Base-by-base conservation (phyloP, 2,888 invertebrate genomes). In the Silvanus unidentatus region DNA sequence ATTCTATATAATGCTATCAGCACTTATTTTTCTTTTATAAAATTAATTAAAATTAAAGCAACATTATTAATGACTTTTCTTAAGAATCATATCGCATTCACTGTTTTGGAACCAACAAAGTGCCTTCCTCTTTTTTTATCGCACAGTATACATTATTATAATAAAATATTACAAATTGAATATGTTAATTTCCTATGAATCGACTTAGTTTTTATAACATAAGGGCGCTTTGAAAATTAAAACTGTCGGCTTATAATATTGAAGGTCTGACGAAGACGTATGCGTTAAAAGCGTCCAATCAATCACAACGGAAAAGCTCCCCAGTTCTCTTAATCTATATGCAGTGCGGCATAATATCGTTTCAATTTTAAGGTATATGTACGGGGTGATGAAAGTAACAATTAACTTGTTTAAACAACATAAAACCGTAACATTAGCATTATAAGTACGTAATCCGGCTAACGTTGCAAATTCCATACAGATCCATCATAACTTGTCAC, bases 401-500 rank as follows among this genome's bases (percentile, higher is more conserved):
- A 70, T 70, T 68, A 67, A 62, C 59, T 63, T 68, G 67, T 69
- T 70, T 70, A 69, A 69, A 68, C 68, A 69, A 68, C 67, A 63
- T 57, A 58, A n/a, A n/a, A 49, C 51, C 47, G 59, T 16, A 11
- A 37, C 66, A 67, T 68, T 68, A 66, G 66, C 66, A 66, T 65
- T 57, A 60, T 55, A 63, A 64, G 37, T 37, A 12, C 37, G 37
- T 37, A 37, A 37, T 37, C 37, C 37, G 37, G 37, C n/a, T 37
- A 37, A 37, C 37, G 37, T 37, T 44, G 47, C 53, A 51, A 56
- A 57, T 58, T 59, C 57, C 55, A 45, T 39, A 47, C 34, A 61
- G 62, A 68, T 68, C 66, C 62, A 68, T 68, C 68, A 68, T 62
- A 62, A 65, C 64, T 65, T 68, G 68, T 68, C 68, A 66, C 48